Conservation (phyloP, 2,113 vertebrate species). For the Cnemophilus loriae region DNA sequence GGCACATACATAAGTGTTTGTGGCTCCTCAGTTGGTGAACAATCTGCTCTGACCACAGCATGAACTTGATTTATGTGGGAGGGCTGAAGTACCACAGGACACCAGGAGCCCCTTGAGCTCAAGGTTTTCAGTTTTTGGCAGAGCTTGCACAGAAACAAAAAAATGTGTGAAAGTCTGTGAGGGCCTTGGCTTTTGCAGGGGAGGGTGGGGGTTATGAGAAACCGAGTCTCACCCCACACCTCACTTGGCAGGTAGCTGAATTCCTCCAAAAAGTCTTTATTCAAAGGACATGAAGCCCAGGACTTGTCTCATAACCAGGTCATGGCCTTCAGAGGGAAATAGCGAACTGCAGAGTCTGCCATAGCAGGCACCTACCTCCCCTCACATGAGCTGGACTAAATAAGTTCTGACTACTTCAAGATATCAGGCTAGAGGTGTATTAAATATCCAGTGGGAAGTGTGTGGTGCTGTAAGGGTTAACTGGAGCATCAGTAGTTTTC, state of each 20-base stretch:
- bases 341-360: background rate
- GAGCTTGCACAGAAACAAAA: background rate
- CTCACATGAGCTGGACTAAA: background rate
- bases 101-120: background rate
- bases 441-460: background rate
- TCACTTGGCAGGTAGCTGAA: background rate
- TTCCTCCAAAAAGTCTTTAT: background rate
- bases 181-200: background rate
- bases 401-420: background rate
- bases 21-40: background rate
- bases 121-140: background rate
- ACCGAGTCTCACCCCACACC: background rate
- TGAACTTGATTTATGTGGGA: background rate
- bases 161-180: rapidly evolving
- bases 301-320: background rate
- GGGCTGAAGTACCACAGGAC: background rate
- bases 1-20: background rate
- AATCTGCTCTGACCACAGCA: slow-evolving; percentile 16
- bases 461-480: slow-evolving; percentile 21
- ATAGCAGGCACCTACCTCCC: background rate
- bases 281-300: background rate
- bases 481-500: background rate
- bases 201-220: background rate
- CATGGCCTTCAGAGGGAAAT: background rate
- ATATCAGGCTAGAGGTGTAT: background rate